Percentiles rank a stretch among this genome's conserved stretches.
These are phyloP conservation scores for Macropus fuliginosus DNA, from an alignment of 2,797 vertebrate genomes.

Conservation along the genomic window DNA sequence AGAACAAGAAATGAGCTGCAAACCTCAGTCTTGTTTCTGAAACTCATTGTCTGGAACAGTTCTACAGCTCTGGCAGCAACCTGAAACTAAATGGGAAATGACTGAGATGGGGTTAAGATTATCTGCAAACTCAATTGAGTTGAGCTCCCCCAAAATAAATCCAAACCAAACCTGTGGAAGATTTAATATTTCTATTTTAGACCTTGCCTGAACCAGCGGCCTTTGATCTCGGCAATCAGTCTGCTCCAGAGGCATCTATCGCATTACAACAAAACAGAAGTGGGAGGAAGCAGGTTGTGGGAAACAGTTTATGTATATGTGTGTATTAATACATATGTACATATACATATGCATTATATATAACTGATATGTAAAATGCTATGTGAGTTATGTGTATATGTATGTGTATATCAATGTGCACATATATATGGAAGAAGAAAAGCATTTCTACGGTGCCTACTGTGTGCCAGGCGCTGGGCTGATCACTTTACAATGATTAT, in stretches of 20 bases:
- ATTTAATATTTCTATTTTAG: not conserved
- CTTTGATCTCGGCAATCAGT: not conserved
- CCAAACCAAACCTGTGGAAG: not conserved
- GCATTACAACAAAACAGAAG: no score
- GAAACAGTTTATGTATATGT: not conserved
- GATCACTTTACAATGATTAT: not conserved
- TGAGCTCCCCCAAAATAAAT: not conserved
- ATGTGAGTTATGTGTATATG: no score
- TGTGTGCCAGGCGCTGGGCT: not conserved
- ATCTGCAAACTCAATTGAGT: no score
- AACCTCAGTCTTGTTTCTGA: no score
- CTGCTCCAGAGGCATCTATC: not conserved
- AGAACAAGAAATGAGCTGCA: rapidly evolving
- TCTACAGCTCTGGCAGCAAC: no score
- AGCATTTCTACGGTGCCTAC: not conserved
- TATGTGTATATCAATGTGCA: not conserved
- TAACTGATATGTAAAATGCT: no score
- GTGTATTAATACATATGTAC: no score
- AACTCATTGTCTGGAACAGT: no score
- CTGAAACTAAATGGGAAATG: no score
- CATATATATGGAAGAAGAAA: not conserved
- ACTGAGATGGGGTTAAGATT: no score
- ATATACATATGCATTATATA: no score
- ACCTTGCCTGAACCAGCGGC: rapidly evolving
- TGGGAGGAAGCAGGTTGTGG: not conserved